A percentile compares a stretch with the other conserved stretches of the same genome.
Evolutionary conservation across 2,888 invertebrate species (phyloP).

Genomic region (Aelia acuminata): DNA sequence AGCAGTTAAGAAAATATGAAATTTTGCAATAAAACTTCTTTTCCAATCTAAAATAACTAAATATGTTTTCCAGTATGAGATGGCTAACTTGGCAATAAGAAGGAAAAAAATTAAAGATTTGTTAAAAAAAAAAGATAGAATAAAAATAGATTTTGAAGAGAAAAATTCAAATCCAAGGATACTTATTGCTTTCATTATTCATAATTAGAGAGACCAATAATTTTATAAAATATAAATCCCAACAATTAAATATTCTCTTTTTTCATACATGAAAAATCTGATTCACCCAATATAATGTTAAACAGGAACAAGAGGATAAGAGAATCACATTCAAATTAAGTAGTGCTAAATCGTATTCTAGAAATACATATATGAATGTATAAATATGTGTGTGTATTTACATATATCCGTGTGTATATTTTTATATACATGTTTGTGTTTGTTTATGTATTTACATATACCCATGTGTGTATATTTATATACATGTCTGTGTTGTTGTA

Average conservation of each 20-base stretch:
- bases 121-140: background rate
- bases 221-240: background rate
- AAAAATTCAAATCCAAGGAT: background rate
- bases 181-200: too few relatives aligned
- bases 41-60: background rate
- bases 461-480: background rate
- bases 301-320: background rate
- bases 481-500: too few relatives aligned
- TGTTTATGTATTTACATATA: background rate
- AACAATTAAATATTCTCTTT: background rate
- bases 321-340: slow-evolving; percentile 23
- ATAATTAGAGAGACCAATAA: background rate
- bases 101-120: too few relatives aligned
- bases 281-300: background rate
- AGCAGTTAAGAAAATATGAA: background rate
- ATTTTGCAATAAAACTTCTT: background rate
- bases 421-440: background rate
- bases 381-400: background rate
- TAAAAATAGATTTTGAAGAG: background rate
- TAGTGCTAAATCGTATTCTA: background rate
- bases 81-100: background rate
- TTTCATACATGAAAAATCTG: background rate
- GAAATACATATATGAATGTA: background rate
- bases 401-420: background rate
- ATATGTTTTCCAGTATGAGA: background rate